Conservation (phyloP, 2,888 invertebrate species). For the Urechis unicinctus region DNA sequence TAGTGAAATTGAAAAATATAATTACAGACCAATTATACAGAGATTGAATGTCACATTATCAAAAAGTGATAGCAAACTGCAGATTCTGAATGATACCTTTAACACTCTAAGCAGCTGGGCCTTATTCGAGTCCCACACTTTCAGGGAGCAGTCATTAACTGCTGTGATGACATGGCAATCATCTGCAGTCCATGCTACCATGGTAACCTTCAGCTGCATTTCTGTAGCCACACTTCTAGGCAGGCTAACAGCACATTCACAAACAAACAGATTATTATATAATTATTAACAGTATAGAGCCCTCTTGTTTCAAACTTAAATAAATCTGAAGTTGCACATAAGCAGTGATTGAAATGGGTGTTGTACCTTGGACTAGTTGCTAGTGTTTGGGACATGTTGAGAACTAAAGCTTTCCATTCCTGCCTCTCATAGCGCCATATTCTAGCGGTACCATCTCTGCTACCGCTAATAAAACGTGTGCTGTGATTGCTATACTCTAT, state of each 20-base stretch:
- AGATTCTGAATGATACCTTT: slow-evolving; percentile 37
- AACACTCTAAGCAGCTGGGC: slow-evolving; percentile 54
- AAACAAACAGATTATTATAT: too few species aligned
- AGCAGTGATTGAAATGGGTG: too few species aligned
- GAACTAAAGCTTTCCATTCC: slow-evolving; percentile 74
- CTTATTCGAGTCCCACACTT: slow-evolving; percentile 67
- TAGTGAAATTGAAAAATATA: too few species aligned
- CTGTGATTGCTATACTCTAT: slow-evolving; percentile 89
- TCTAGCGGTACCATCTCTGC: slow-evolving; percentile 89
- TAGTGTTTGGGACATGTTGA: slow-evolving; percentile 52
- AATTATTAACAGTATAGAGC: too few species aligned
- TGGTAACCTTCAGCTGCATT: slow-evolving; percentile 70
- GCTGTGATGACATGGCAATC: slow-evolving; percentile 85
- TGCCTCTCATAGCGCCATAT: slow-evolving; percentile 87
- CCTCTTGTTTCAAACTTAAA: too few species aligned
- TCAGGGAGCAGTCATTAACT: slow-evolving; percentile 72
- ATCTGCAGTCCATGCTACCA: slow-evolving; percentile 91
- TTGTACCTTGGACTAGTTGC: not conserved
- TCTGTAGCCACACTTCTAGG: too few species aligned
- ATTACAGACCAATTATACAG: too few species aligned
- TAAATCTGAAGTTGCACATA: too few species aligned
- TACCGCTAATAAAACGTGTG: slow-evolving; percentile 84
- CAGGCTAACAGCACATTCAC: too few species aligned
- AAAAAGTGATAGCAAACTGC: too few species aligned
- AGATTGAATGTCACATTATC: too few species aligned